Base-by-base conservation (phyloP, 2,797 vertebrate genomes). In the Phalloptychus januarius region DNA sequence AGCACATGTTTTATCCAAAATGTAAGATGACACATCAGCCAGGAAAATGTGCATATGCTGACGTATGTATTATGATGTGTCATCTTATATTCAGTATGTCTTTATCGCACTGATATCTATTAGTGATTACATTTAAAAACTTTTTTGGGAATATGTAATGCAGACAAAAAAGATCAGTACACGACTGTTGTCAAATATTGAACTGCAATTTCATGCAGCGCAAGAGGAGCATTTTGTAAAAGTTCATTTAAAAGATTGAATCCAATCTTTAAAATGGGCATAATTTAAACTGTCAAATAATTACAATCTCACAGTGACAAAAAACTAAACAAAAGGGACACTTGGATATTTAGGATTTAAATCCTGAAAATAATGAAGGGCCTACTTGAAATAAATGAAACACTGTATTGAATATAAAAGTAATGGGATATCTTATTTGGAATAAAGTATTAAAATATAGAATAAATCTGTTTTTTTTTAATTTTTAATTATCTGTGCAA, bases 1-100 rank as follows among this genome's bases (percentile, higher is more conserved):
- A 33, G 81, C 44, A 45, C 42, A 31, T 54, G 61, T 28, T 63
- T 75, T 74, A 31, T 71, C 23, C 73, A 45, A 77, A 75, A 83
- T 86, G 36, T 74, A 69, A 77, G 33, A 83, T 78, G 63, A 78
- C 76, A 7, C 25, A 11, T 82, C 31, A 67, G 50, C 75, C 38
- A 75, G 36, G 56, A 33, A 50, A 72, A 76, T 44, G n/a, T 73
- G 7, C 20, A 83, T 75, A 73, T 50, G 70, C 72, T 71, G 28
- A 45, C 33, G 42, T 45, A 8, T 33, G 16, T 38, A 71, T 58
- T 75, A 5, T 28, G 33, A 31, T 75, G 38, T 48, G 74, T n/a
- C 4, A 52, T 44, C 42, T 78, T 56, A 7, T 67, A 44, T 12
- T 73, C 72, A 72, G 71, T 31, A 23, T 72, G n/a, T 54, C 23